Base-by-base conservation (phyloP, 2,113 vertebrate genomes). In the Eurystomus gularis region DNA sequence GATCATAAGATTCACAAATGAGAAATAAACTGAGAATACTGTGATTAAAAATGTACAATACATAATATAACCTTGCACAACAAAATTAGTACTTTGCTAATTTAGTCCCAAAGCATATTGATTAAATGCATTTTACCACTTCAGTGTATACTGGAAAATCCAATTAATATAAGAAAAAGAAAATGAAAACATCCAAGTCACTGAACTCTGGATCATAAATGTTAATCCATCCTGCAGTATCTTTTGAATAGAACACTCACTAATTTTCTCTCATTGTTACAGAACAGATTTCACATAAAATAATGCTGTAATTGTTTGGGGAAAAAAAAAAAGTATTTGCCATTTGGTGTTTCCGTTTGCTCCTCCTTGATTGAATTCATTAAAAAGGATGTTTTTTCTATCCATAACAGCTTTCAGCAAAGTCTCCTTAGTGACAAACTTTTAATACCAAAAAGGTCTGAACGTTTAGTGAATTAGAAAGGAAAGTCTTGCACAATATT, bases 31-130 rank as follows among this genome's bases (percentile, higher is more conserved):
- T 35, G 96, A 96, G 95, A 95, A 93, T 81, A 86, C 86, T 94
- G 91, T 96, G 81, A 97, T 98, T 97, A 95, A 96, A 96, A 96
- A 96, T 84, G 91, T 97, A 88, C 96, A 97, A 96, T 96, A 97
- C 29, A 65, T 90, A 95, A 87, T 75, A 86, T 97, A 97, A 97
- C 89, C 93, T 98, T 95, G 95, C 86, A 88, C 93, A 97, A 97
- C 94, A 97, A 97, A 98, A 97, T 95, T 84, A 96, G 94, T 95
- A 85, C 94, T 97, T 96, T 97, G 90, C 79, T 98, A 97, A 98
- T 97, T 95, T 97, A 93, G 94, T 97, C 91, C 95, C 95, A 97
- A 96, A 94, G 87, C 92, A 57, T 98, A 97, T 97, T 95, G 98
- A 98, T 97, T 96, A 97, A 97, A 96, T 96, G 91, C 82, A 93